Evolutionary conservation across 2,888 invertebrate genomes (phyloP).

Genomic region (Zaprionus lineosus): DNA sequence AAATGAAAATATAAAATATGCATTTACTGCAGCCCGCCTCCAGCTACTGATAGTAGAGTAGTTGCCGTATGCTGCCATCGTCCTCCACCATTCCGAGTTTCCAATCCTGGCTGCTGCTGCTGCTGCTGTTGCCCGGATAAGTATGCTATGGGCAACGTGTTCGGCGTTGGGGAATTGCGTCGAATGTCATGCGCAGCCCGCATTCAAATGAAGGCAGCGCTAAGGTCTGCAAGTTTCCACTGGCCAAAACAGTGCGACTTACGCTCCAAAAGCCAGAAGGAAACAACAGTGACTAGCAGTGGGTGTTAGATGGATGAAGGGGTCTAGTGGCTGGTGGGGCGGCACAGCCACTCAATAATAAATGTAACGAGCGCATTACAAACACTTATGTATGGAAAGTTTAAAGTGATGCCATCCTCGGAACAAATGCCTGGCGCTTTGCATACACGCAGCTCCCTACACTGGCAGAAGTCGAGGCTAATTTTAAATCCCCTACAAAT

Average conservation of each 20-base stretch:
- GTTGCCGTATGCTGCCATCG: slow-evolving; percentile 23
- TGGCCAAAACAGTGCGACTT: slow-evolving; percentile 33
- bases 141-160: slow-evolving; percentile 67
- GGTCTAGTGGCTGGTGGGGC: slow-evolving; percentile 30
- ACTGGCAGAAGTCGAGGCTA: background rate
- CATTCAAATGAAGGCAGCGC: slow-evolving; percentile 59
- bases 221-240: slow-evolving; percentile 5
- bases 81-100: slow-evolving; percentile 15
- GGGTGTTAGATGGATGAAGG: slow-evolving; percentile 3
- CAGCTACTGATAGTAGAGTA: slow-evolving; percentile 35
- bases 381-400: slow-evolving; percentile 69
- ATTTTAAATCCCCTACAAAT: no score
- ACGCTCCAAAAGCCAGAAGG: slow-evolving; percentile 28
- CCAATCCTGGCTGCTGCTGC: slow-evolving; percentile 7
- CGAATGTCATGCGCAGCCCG: slow-evolving; percentile 55
- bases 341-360: slow-evolving; percentile 64
- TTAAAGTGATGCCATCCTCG: slow-evolving; percentile 57
- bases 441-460: background rate
- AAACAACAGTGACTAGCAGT: slow-evolving; percentile 9
- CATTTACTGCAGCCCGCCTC: slow-evolving; percentile 63
- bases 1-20: slow-evolving; percentile 77
- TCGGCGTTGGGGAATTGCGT: slow-evolving; percentile 57
- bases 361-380: slow-evolving; percentile 74
- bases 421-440: background rate
- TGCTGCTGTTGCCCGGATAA: slow-evolving; percentile 54